Base-by-base conservation (phyloP, 2,888 invertebrate genomes). In the Parochlus steinenii region DNA sequence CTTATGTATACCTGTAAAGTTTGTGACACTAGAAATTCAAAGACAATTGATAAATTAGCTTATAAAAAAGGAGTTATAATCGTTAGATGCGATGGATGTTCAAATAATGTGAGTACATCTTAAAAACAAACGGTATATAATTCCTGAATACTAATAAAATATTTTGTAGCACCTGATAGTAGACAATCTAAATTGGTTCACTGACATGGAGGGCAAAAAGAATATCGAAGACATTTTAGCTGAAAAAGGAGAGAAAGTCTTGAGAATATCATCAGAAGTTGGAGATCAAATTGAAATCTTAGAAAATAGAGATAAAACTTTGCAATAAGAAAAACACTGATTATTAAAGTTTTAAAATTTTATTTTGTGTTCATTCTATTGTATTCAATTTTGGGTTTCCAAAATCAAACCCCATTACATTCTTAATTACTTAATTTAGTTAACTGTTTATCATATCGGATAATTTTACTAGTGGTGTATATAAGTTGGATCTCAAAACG, bases 81-180 rank as follows among this genome's bases (percentile, higher is more conserved):
- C 43, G 83, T 93, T 0, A 74, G 70, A 35, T 97, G 97, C 55
- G 71, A 73, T 35, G 81, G 81, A 1, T 95, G 95, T 52, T 59
- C 69, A 29, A 92, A 85, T 52, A 74, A 83, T 54, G n/a, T n/a
- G n/a, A n/a, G n/a, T n/a, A n/a, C n/a, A n/a, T n/a, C n/a, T n/a
- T n/a, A n/a, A n/a, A n/a, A n/a, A n/a, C n/a, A n/a, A n/a, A n/a
- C n/a, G n/a, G n/a, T n/a, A n/a, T n/a, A n/a, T n/a, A n/a, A n/a
- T n/a, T n/a, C n/a, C n/a, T n/a, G n/a, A n/a, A n/a, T n/a, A n/a
- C n/a, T n/a, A n/a, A n/a, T n/a, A n/a, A n/a, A n/a, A n/a, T n/a
- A n/a, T n/a, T n/a, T n/a, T n/a, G n/a, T n/a, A n/a, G n/a, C 97
- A 97, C 59, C 63, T 97, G 16, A 93, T 97, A 44, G 95, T 95